Evolutionary conservation across 2,797 vertebrate species (phyloP).

Genomic region (Arrhamphus sclerolepis): DNA sequence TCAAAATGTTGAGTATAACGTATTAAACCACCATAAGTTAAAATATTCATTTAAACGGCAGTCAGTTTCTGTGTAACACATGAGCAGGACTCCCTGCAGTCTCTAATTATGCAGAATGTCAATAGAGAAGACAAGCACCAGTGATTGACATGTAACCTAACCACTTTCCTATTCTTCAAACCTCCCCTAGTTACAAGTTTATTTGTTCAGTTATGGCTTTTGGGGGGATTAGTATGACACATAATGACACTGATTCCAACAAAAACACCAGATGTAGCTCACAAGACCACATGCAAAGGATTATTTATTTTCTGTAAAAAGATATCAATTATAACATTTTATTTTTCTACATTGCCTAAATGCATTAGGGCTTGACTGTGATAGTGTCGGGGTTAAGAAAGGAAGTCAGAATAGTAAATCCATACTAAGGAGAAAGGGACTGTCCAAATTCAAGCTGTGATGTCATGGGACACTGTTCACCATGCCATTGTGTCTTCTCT

Average conservation of each 20-base stretch:
- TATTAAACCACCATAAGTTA: background rate
- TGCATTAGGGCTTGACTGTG: background rate
- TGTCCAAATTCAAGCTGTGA: slow-evolving; percentile 46
- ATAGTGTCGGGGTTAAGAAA: slow-evolving; percentile 23
- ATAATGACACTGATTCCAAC: slow-evolving; percentile 34
- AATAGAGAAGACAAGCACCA: slow-evolving; percentile 8
- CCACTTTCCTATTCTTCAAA: background rate
- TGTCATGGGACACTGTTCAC: slow-evolving; percentile 41
- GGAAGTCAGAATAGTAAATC: slow-evolving; percentile 39
- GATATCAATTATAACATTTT: slow-evolving; percentile 27
- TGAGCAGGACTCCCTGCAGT: background rate
- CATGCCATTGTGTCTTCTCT: slow-evolving; percentile 11
- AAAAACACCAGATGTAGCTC: slow-evolving; percentile 26
- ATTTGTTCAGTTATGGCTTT: slow-evolving; percentile 44
- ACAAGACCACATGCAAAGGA: slow-evolving; percentile 13
- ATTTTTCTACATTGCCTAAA: slow-evolving; percentile 24
- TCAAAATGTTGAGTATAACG: background rate
- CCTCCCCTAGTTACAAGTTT: slow-evolving; percentile 28
- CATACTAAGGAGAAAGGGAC: slow-evolving; percentile 33
- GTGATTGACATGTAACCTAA: slow-evolving; percentile 22
- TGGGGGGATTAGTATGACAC: slow-evolving; percentile 33
- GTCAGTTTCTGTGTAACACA: background rate
- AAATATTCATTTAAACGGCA: slow-evolving; percentile 1
- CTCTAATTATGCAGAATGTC: slow-evolving; percentile 5
- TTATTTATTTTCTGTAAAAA: slow-evolving; percentile 44